Evolutionary conservation across 2,888 invertebrate genomes (phyloP).

Genomic region (Limenitis camilla): DNA sequence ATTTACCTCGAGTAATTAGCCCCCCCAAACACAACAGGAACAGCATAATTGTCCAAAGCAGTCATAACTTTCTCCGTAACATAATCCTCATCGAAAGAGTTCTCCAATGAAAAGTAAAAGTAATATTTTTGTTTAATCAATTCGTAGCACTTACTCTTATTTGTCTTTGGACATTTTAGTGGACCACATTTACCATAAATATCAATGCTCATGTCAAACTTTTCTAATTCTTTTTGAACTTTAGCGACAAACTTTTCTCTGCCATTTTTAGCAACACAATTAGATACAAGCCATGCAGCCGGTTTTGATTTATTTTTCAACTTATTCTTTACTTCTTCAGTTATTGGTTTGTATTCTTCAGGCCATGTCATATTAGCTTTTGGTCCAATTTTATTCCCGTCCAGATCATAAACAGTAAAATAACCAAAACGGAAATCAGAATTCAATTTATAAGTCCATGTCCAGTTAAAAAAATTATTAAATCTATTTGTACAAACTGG

Average conservation of each 20-base stretch:
- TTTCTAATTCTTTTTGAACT: conserved; percentile 32
- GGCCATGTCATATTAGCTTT: conserved; percentile 35
- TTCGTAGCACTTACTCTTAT: conserved; percentile 32
- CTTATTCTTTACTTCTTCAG: conserved; percentile 27
- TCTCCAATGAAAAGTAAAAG: conserved; percentile 56
- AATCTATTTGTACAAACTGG: conserved; percentile 33
- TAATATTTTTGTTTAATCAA: conserved; percentile 39
- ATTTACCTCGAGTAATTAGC: conserved; percentile 52
- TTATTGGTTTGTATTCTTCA: conserved; percentile 34
- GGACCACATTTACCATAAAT: conserved; percentile 37
- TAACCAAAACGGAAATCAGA: conserved; percentile 44
- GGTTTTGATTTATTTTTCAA: conserved; percentile 31
- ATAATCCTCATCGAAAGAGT: conserved; percentile 48
- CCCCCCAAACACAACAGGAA: conserved; percentile 52
- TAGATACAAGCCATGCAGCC: conserved; percentile 49
- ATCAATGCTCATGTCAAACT: conserved; percentile 39
- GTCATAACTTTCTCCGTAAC: conserved; percentile 49
- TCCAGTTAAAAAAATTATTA: conserved; percentile 43
- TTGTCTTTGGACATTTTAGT: conserved; percentile 29
- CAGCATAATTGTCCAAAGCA: conserved; percentile 38
- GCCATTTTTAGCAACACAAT: conserved; percentile 36
- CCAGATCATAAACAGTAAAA: conserved; percentile 33
- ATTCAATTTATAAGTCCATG: conserved; percentile 44
- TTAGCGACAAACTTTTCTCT: conserved; percentile 32
- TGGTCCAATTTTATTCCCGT: conserved; percentile 35